Percentiles rank a stretch among this genome's conserved stretches.
Evolutionary conservation across 2,113 vertebrate genomes (phyloP).

Genomic region (Sinocyclocheilus grahami): DNA sequence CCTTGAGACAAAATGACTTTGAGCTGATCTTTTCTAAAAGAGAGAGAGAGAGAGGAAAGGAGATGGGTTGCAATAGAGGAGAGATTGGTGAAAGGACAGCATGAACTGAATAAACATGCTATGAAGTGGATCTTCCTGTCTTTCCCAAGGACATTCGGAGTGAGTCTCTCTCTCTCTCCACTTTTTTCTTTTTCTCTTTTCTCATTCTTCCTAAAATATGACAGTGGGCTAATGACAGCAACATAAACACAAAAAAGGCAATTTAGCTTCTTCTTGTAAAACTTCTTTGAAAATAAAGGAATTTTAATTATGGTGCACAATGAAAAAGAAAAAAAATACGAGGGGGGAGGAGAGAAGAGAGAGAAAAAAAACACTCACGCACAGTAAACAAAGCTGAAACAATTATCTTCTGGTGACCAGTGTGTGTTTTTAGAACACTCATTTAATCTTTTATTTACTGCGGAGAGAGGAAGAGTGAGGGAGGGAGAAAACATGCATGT

Average conservation of each 20-base stretch:
- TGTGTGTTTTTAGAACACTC: constrained; percentile 81
- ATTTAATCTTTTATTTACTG: constrained; percentile 85
- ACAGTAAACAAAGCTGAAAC: constrained; percentile 84
- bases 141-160: constrained; percentile 73
- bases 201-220: constrained; percentile 63
- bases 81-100: constrained; percentile 20
- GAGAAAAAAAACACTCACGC: constrained; percentile 76
- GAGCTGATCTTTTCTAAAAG: constrained; percentile 35
- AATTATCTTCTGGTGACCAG: constrained; percentile 85
- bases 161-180: constrained; percentile 57
- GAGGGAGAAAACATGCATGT: constrained; percentile 52
- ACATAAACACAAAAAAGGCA: constrained; percentile 80
- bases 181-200: constrained; percentile 36
- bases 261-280: constrained; percentile 79
- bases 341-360: constrained; percentile 67
- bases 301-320: constrained; percentile 82
- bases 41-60: constrained; percentile 31
- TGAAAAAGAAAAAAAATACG: constrained; percentile 69
- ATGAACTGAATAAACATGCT: constrained; percentile 40
- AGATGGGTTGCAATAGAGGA: constrained; percentile 30
- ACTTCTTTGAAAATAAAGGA: constrained; percentile 83
- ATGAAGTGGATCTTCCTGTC: constrained; percentile 73
- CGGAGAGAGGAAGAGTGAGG: constrained; percentile 67
- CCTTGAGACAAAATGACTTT: constrained; percentile 33
- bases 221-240: constrained; percentile 77